phyloP scores from a whole-genome alignment of 2,888 invertebrate species.

The Mimas tiliae region DNA sequence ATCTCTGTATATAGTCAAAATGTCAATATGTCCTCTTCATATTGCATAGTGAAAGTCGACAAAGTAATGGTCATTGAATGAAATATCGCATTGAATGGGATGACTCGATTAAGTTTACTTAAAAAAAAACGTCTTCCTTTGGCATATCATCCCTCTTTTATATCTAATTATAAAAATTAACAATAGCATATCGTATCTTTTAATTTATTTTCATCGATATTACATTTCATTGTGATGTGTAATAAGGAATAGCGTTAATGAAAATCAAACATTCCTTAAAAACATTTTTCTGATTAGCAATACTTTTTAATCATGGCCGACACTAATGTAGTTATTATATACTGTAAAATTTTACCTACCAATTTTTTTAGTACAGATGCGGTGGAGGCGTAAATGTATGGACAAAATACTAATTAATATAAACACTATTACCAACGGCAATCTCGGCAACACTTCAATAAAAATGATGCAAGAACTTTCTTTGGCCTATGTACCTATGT shows the following conservation, averaged over 20 bases:
- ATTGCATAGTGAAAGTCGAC: too few relatives aligned
- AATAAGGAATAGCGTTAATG: neutral
- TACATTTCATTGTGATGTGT: neutral
- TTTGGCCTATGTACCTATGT: too few relatives aligned
- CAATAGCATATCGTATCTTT: neutral
- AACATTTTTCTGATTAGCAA: too few relatives aligned
- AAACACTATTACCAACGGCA: neutral
- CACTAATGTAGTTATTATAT: too few relatives aligned
- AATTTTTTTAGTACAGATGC: too few relatives aligned
- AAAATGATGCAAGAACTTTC: too few relatives aligned
- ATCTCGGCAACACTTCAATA: neutral
- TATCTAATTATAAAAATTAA: neutral
- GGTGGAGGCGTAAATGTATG: too few relatives aligned
- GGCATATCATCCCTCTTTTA: constrained; percentile 5
- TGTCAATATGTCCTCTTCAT: neutral
- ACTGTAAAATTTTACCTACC: too few relatives aligned
- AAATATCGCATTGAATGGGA: neutral
- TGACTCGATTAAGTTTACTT: neutral
- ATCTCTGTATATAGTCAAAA: neutral
- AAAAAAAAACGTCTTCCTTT: constrained; percentile 14
- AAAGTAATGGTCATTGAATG: neutral
- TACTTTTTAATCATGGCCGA: too few relatives aligned
- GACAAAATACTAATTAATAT: neutral
- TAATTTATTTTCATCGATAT: constrained; percentile 2
- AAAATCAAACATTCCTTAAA: neutral